Evolutionary conservation across 1,140 invertebrate genomes (phyloP), one percentile per base, ranked within the genome.

Genomic region (Drosophila sulfurigaster): DNA sequence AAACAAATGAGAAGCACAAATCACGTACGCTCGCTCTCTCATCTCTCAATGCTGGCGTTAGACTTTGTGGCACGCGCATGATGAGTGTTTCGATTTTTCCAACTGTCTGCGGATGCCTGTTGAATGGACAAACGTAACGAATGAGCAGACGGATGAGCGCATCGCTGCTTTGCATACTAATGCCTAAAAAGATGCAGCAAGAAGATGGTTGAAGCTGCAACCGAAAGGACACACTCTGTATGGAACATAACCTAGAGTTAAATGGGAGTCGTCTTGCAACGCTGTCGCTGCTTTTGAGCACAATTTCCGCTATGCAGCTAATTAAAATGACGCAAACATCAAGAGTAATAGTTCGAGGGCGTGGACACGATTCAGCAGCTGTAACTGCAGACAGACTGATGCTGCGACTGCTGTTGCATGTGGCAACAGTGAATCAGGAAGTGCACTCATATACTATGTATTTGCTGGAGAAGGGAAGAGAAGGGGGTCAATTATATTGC

Each of bases 291-390:
- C 58, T 52, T 80, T 56, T 52, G 62, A 57, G 78, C 67, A 75
- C 67, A 82, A 79, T 79, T 87, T 87, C 83, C 77, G 79, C 68
- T 64, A 65, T 70, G 57, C 51, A 78, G 73, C 83, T 87, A 88
- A 83, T 87, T 87, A 87, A 87, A 87, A 87, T 88, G 86, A 87
- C 66, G 79, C 73, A 73, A 79, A 83, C 83, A 76, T 62, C 58
- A 58, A 71, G 58, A 64, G 35, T 59, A 59, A 63, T 54, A 73
- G 57, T 38, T 60, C 46, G 66, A n/a, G 70, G 52, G 63, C 49
- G 52, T 65, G 45, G 48, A 7, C 59, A 7, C 15, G 35, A 38
- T 38, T 38, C 35, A 38, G 20, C 15, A 16, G 28, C 20, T 45
- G 66, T 32, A 69, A 30, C 10, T 38, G 48, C 15, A 15, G 20